phyloP scores from a whole-genome alignment of 37 sponge, comb jelly and placozoan species.

The Tethya wilhelma region DNA sequence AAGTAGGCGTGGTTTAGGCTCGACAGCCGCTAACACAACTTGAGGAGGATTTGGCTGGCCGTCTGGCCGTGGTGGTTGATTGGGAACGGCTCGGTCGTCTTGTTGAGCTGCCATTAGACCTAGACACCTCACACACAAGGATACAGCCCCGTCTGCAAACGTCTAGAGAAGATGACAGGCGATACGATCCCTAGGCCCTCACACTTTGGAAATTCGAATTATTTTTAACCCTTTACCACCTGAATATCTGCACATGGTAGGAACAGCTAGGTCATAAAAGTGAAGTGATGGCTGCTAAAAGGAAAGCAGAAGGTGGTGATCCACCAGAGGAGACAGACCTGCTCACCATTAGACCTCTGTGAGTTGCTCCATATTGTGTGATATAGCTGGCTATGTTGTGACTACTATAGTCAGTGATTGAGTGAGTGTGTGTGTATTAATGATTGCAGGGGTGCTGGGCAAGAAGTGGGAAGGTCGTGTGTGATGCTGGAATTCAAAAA shows the following conservation, averaged over 20 bases:
- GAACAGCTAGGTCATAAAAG: too few relatives aligned
- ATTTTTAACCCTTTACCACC: neutral
- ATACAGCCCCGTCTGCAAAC: too few relatives aligned
- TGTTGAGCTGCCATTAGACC: too few relatives aligned
- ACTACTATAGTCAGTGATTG: neutral
- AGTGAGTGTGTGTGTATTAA: neutral
- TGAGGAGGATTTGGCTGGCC: neutral
- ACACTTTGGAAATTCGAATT: neutral
- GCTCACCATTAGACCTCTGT: slow-evolving; percentile 92
- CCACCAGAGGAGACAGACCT: slow-evolving; percentile 87
- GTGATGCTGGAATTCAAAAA: slow-evolving; percentile 95
- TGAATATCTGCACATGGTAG: too few relatives aligned
- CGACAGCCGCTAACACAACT: neutral
- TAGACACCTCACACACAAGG: too few relatives aligned
- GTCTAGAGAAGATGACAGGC: too few relatives aligned
- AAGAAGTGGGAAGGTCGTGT: slow-evolving; percentile 98
- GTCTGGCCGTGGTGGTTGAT: too few relatives aligned
- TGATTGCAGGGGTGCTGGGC: slow-evolving; percentile 92
- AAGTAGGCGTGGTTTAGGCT: too few relatives aligned
- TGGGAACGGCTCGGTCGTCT: too few relatives aligned
- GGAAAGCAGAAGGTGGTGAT: slow-evolving; percentile 32
- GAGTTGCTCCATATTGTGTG: slow-evolving; percentile 27
- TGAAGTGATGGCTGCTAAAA: slow-evolving; percentile 15
- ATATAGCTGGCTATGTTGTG: too few relatives aligned
- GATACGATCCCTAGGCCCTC: neutral